Percentiles rank a stretch among this genome's conserved stretches.
These are phyloP conservation scores for Myripristis murdjan DNA, from an alignment of 2,797 vertebrate genomes.

Conservation along the genomic window DNA sequence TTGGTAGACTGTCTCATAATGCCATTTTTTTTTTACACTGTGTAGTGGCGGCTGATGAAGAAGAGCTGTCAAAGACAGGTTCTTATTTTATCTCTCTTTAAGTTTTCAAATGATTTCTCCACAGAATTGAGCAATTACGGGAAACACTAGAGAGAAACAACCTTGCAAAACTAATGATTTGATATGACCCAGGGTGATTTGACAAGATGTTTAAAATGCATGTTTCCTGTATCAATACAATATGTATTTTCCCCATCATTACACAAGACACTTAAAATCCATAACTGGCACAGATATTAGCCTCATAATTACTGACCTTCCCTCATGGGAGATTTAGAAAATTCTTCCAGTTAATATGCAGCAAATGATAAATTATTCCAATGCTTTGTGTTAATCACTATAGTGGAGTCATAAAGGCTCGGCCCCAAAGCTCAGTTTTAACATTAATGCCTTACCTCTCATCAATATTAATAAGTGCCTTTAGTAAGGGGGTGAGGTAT, in stretches of 20 bases:
- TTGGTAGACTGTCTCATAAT: not conserved
- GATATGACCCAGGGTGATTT: conserved; percentile 78
- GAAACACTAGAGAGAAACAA: conserved; percentile 60
- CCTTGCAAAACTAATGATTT: conserved; percentile 73
- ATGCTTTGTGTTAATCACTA: conserved; percentile 87
- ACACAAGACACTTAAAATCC: conserved; percentile 79
- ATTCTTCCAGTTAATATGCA: conserved; percentile 74
- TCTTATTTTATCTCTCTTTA: conserved; percentile 41
- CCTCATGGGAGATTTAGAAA: conserved; percentile 78
- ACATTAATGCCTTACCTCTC: conserved; percentile 86
- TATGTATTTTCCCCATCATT: conserved; percentile 82
- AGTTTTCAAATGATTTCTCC: conserved; percentile 31
- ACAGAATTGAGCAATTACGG: conserved; percentile 42
- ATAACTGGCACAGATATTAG: conserved; percentile 83
- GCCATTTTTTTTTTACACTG: no score
- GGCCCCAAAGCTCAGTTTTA: conserved; percentile 85
- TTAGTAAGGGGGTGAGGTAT: conserved; percentile 66
- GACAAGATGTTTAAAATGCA: conserved; percentile 82
- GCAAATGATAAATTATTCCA: conserved; percentile 87
- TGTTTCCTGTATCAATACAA: conserved; percentile 79
- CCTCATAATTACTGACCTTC: conserved; percentile 83
- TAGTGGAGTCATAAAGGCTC: conserved; percentile 83
- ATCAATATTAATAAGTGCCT: conserved; percentile 87
- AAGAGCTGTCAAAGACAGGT: conserved; percentile 5
- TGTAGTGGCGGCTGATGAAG: conserved; percentile 8